Evolutionary conservation across 2,888 invertebrate species (phyloP).

Genomic region (Esperia sulphurella): DNA sequence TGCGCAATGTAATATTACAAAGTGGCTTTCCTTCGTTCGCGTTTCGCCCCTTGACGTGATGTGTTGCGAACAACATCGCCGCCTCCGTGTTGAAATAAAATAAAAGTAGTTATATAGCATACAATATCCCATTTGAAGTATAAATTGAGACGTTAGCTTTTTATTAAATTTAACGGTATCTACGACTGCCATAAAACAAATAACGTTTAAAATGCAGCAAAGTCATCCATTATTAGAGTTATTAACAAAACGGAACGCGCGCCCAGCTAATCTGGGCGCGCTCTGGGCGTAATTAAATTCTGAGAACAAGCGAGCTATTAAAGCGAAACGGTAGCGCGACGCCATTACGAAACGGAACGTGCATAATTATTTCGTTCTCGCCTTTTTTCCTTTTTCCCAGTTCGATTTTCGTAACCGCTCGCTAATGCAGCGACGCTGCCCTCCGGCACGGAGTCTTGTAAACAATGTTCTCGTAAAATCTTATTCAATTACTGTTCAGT

Average conservation of each 20-base stretch:
- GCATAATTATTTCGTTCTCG: constrained; percentile 79
- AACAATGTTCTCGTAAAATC: constrained; percentile 76
- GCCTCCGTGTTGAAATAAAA: no score
- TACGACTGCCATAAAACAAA: constrained; percentile 30
- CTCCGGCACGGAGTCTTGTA: constrained; percentile 67
- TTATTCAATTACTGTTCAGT: constrained; percentile 63
- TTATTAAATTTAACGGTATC: no score
- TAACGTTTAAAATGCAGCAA: constrained; percentile 37
- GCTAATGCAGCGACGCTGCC: constrained; percentile 69
- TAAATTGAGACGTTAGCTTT: no score
- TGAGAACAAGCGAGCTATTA: constrained; percentile 76
- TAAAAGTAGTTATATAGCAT: no score
- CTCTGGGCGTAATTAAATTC: constrained; percentile 74
- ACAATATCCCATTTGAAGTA: no score
- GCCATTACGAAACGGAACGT: constrained; percentile 77
- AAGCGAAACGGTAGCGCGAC: constrained; percentile 76
- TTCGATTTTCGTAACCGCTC: constrained; percentile 68
- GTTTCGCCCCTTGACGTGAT: no score
- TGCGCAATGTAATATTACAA: no score
- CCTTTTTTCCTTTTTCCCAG: constrained; percentile 64
- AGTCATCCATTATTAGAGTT: constrained; percentile 73
- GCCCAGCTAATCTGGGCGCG: constrained; percentile 68
- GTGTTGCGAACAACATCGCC: no score
- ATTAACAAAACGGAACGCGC: constrained; percentile 74
- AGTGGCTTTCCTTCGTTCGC: no score